Base-by-base conservation (phyloP, 2,113 vertebrate species). In the Pelvicachromis taeniatus region DNA sequence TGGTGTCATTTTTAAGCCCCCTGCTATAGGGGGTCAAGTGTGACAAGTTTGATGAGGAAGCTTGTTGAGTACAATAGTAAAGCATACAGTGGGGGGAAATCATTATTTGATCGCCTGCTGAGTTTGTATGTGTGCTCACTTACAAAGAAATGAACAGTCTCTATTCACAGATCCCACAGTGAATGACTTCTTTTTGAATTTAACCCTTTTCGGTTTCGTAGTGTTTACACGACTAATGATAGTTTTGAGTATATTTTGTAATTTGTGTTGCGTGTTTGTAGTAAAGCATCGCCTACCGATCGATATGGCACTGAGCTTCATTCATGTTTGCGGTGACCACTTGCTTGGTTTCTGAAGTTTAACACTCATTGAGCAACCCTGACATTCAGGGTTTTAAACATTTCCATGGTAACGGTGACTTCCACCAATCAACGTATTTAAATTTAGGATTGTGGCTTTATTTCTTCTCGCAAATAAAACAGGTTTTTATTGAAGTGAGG, bases 401-500 rank as follows among this genome's bases (percentile, higher is more conserved):
- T 68, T 68, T 68, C 63, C 38, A 23, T 68, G 63, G 35, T 68
- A 38, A 42, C 4, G 1, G 0, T 9, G 38, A 42, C 38, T n/a
- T 68, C 38, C n/a, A 42, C 59, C 35, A 35, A n/a, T 61, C 58
- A 61, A 61, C 35, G 0, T 68, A 12, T 68, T 68, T 68, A 35
- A 68, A 42, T 42, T 65, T 14, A 40, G 61, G 33, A 21, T 40
- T 0, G 61, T 65, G 2, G 11, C 10, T 65, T 65, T 33, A 21
- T 65, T 65, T 42, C 35, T 68, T 40, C 14, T 68, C 7, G 3
- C 21, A 38, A 42, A 21, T 23, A 42, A 68, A 42, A 9, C n/a
- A 0, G 0, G n/a, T 38, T 23, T 40, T 40, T 23, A n/a, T 65
- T 0, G 0, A 40, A 65, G 8, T 35, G n/a, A 2, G 35, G 35